Evolutionary conservation across 2,888 invertebrate genomes (phyloP), one percentile per base, ranked within the genome.

Genomic region (Smittia aterrima): DNA sequence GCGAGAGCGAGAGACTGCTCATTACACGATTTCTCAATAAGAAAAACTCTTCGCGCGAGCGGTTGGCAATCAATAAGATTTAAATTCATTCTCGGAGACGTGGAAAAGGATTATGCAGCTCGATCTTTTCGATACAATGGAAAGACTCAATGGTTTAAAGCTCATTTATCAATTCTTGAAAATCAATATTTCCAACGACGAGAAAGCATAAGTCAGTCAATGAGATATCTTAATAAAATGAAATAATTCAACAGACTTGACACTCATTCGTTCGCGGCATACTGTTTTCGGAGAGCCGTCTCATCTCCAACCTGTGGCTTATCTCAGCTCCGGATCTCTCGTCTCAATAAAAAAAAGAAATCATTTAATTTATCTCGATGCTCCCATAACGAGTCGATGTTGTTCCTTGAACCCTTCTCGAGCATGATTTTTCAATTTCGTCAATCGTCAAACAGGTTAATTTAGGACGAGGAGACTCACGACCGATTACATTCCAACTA

Each of bases 231-330:
- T 32, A 27, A 54, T 70, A 70, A 53, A 27, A 20, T 47, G 20
- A 58, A 53, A 53, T 53, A 41, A 54, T 70, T 53, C 70, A 70
- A 27, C n/a, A n/a, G n/a, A 32, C 54, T 54, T 70, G 70, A 70
- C 70, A 70, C 70, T 70, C 70, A 70, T 70, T 53, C 54, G n/a
- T n/a, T n/a, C n/a, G n/a, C n/a, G 53, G 64, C 64, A 27, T 27
- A 64, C 64, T 64, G 64, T 64, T 64, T 24, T 25, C 16, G 58
- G 16, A 58, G 24, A 47, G n/a, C 9, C 58, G 1, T 58, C 18
- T 18, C 18, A 20, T 58, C 25, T 64, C 20, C 3, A 64, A 3
- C 9, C 22, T 18, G 4, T 4, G 25, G 27, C 25, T 27, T 64
- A 64, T 64, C 64, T 24, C 64, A 13, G 7, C 4, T 25, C 64